Conservation (phyloP, 2,797 vertebrate genomes). For the Pseudopleuronectes americanus region DNA sequence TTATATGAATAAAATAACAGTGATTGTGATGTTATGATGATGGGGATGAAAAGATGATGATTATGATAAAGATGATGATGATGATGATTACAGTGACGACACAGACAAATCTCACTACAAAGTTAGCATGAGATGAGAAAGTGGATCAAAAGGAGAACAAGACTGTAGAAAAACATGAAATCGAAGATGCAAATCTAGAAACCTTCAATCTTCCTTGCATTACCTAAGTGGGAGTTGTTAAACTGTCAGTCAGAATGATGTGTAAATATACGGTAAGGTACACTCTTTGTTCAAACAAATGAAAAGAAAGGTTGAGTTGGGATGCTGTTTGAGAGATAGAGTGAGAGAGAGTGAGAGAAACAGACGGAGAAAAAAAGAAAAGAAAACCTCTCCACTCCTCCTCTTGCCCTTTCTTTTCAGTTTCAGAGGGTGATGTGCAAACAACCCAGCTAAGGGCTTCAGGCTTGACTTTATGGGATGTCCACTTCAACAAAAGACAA, state of each 20-base stretch:
- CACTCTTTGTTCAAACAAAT: conserved; percentile 80
- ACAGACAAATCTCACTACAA: conserved; percentile 53
- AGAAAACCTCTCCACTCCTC: conserved; percentile 58
- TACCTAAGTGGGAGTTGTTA: conserved; percentile 79
- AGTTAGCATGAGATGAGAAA: conserved; percentile 58
- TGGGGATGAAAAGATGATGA: conserved; percentile 39
- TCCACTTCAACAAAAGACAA: conserved; percentile 86
- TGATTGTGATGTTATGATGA: conserved; percentile 60
- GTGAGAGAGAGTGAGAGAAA: conserved; percentile 66
- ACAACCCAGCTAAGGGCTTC: conserved; percentile 91
- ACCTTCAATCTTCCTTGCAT: conserved; percentile 77
- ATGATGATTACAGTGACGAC: conserved; percentile 30
- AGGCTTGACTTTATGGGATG: conserved; percentile 85
- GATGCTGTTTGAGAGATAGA: conserved; percentile 57
- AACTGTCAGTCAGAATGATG: conserved; percentile 80
- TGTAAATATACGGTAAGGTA: conserved; percentile 86
- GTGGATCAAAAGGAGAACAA: conserved; percentile 60
- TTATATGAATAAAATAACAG: conserved; percentile 71
- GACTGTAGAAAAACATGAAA: conserved; percentile 68
- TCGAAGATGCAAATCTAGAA: conserved; percentile 56
- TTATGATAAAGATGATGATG: conserved; percentile 23
- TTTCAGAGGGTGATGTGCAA: conserved; percentile 75
- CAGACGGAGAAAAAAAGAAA: conserved; percentile 66
- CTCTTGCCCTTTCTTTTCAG: conserved; percentile 75
- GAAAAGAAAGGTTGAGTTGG: conserved; percentile 75